Evolutionary conservation across 2,888 invertebrate species (phyloP).

Genomic region (Synergus japonicus): DNA sequence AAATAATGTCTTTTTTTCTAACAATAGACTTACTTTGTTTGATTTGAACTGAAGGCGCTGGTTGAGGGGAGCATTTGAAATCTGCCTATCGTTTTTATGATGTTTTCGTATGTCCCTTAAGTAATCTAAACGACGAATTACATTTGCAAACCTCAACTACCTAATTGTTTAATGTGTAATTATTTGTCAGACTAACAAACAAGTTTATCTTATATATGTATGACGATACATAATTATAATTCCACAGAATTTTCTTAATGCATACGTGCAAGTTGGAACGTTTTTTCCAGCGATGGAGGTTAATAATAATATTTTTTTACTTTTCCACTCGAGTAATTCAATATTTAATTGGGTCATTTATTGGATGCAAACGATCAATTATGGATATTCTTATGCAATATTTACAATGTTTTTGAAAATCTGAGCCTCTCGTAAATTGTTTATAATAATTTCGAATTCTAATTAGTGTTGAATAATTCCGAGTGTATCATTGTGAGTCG

Average conservation of each 20-base stretch:
- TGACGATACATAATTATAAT: not conserved
- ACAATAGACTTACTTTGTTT: not conserved
- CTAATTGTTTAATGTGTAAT: not conserved
- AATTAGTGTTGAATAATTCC: not conserved
- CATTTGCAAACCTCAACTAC: not conserved
- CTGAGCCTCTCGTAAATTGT: not conserved
- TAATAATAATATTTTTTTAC: not conserved
- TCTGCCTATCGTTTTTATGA: conserved; percentile 2
- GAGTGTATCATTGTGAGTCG: not conserved
- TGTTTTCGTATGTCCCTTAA: not conserved
- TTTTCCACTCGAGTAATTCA: not conserved
- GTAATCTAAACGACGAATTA: not conserved
- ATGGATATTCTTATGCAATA: not conserved
- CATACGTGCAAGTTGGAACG: not conserved
- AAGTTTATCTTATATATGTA: not conserved
- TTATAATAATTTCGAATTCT: not conserved
- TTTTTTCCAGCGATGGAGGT: not conserved
- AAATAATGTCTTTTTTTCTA: not conserved
- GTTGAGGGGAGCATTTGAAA: not conserved
- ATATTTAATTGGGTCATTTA: not conserved
- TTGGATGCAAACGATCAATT: too few relatives aligned
- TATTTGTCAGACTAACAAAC: not conserved
- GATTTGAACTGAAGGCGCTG: not conserved
- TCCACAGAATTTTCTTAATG: not conserved
- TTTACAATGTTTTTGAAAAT: not conserved